Conservation (phyloP, 2,797 vertebrate species). For the Galaxias olidus region DNA sequence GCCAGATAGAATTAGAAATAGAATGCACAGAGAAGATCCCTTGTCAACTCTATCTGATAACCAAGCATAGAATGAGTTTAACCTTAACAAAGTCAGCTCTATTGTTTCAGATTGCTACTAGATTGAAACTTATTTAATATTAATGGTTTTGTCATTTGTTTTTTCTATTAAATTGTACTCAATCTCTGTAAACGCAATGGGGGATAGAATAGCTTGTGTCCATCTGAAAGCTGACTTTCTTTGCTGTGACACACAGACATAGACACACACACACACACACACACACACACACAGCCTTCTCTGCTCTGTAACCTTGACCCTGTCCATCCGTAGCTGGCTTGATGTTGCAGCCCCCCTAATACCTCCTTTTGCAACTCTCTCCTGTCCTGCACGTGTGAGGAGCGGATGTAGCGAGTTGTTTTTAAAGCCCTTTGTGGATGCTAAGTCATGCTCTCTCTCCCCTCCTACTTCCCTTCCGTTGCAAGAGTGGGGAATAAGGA, state of each 20-base stretch:
- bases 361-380: slow-evolving; percentile 17
- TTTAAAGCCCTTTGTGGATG: slow-evolving; percentile 15
- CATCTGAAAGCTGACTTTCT: slow-evolving; percentile 10
- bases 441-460: slow-evolving; percentile 9
- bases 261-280: background rate
- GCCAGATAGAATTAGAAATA: background rate
- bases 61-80: background rate
- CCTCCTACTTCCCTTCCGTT: background rate
- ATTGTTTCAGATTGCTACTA: no score
- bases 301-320: slow-evolving; percentile 18
- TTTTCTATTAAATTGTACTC: slow-evolving; percentile 2
- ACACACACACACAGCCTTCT: slow-evolving; percentile 6
- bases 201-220: background rate
- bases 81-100: no score
- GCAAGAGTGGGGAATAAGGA: slow-evolving; percentile 10
- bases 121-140: no score
- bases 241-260: background rate
- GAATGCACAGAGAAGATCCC: slow-evolving; percentile 31
- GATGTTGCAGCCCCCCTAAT: slow-evolving; percentile 24
- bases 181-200: background rate
- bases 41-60: background rate
- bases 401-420: slow-evolving; percentile 36
- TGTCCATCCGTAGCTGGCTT: slow-evolving; percentile 36
- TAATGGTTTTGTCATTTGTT: no score
- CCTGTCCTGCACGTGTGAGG: slow-evolving; percentile 12